phyloP scores from a whole-genome alignment of 1,140 invertebrate genomes.

The Trichomalopsis sarcophagae region DNA sequence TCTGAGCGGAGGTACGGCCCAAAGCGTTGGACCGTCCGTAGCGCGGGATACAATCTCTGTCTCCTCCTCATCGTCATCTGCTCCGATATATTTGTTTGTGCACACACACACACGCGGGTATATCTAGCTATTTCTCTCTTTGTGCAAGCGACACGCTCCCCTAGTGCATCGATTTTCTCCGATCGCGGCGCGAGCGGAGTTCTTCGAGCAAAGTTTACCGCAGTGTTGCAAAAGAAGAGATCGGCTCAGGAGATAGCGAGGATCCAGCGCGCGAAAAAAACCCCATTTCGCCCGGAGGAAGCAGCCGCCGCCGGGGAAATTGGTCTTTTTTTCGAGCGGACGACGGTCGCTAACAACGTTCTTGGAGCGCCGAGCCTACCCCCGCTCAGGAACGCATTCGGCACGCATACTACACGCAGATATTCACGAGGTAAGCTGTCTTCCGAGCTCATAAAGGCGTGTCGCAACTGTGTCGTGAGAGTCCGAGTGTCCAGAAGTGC shows the following conservation, averaged over 20 bases:
- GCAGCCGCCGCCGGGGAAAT: slow-evolving; percentile 45
- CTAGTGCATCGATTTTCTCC: not conserved
- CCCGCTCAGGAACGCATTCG: slow-evolving; percentile 59
- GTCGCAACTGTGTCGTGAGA: too few relatives aligned
- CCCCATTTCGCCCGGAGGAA: slow-evolving; percentile 45
- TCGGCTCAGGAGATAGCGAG: not conserved
- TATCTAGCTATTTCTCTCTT: not conserved
- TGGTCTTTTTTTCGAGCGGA: slow-evolving; percentile 57
- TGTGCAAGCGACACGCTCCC: not conserved
- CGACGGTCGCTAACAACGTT: slow-evolving; percentile 63
- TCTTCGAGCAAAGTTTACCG: not conserved
- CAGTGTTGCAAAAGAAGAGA: not conserved
- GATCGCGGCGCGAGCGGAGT: not conserved
- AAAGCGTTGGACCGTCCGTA: slow-evolving; percentile 71
- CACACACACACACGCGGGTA: not conserved
- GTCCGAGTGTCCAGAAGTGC: not conserved
- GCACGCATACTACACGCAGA: slow-evolving; percentile 37
- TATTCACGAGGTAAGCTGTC: slow-evolving; percentile 19
- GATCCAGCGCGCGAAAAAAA: slow-evolving; percentile 52
- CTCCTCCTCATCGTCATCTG: not conserved
- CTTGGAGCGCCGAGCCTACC: slow-evolving; percentile 53
- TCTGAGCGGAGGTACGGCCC: slow-evolving; percentile 73
- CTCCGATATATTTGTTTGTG: not conserved
- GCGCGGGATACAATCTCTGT: slow-evolving; percentile 53
- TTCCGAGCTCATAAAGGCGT: too few relatives aligned